Evolutionary conservation across 1,140 invertebrate genomes (phyloP).

Genomic region (Parasteatoda tepidariorum): DNA sequence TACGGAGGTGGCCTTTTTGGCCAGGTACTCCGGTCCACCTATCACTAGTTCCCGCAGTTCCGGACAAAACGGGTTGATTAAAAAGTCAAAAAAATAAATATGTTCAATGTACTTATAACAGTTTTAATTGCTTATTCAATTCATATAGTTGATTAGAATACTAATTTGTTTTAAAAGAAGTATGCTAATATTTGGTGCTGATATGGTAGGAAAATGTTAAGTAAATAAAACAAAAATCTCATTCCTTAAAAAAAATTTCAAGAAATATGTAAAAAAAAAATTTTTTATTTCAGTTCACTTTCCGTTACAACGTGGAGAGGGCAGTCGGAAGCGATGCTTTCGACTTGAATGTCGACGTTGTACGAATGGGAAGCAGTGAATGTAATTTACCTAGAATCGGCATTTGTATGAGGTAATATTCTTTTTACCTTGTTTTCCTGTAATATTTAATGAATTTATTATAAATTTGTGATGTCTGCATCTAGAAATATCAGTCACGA

Average conservation of each 20-base stretch:
- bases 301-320: slow-evolving; percentile 34
- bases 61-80: too few relatives aligned
- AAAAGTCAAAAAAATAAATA: too few relatives aligned
- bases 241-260: not conserved
- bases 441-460: not conserved
- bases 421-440: not conserved
- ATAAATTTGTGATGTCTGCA: too few relatives aligned
- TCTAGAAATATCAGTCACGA: too few relatives aligned
- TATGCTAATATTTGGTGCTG: not conserved
- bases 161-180: too few relatives aligned
- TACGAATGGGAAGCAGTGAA: not conserved
- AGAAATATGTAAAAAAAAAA: not conserved
- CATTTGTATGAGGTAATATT: slow-evolving; percentile 44
- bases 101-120: too few relatives aligned
- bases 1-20: too few relatives aligned
- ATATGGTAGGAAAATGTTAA: not conserved
- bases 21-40: too few relatives aligned
- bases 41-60: too few relatives aligned
- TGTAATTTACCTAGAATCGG: slow-evolving; percentile 22
- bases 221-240: not conserved
- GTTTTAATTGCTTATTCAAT: too few relatives aligned
- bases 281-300: not conserved
- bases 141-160: too few relatives aligned
- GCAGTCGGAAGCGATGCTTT: slow-evolving; percentile 11
- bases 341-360: slow-evolving; percentile 1